A percentile compares a stretch with the other conserved stretches of the same genome.
Evolutionary conservation across 53 echinoderm and acorn worm species (phyloP).

Genomic region (Arbacia lixula): DNA sequence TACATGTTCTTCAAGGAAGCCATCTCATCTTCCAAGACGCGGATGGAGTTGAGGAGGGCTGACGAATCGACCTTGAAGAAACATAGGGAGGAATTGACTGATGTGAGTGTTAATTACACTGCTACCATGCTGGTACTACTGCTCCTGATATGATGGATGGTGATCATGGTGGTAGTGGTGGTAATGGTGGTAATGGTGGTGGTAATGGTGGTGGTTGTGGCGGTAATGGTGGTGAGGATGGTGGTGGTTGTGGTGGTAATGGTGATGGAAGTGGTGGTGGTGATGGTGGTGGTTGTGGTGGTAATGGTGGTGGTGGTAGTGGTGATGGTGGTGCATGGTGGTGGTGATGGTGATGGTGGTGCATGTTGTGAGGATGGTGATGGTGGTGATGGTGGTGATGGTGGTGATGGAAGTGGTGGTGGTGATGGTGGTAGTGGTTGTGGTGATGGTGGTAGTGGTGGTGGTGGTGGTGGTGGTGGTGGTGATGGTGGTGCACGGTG

Average conservation of each 20-base stretch:
- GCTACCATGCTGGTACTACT: too few relatives aligned
- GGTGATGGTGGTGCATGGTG: neutral
- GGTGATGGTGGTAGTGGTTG: neutral
- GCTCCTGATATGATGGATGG: too few relatives aligned
- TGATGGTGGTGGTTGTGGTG: neutral
- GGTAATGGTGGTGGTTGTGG: neutral
- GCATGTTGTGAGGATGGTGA: neutral
- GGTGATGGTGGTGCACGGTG: neutral
- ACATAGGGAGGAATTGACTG: conserved; percentile 22
- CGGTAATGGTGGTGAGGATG: neutral
- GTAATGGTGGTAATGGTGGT: neutral
- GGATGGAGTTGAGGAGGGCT: conserved; percentile 87
- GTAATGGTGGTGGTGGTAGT: neutral
- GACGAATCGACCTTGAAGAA: conserved; percentile 87
- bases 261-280: neutral
- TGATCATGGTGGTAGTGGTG: neutral
- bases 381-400: neutral
- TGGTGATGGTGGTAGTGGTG: neutral
- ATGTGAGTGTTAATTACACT: too few relatives aligned
- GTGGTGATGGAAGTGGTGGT: neutral
- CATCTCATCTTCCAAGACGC: conserved; percentile 86
- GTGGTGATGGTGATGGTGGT: conserved; percentile 2
- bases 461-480: neutral
- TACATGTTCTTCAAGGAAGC: conserved; percentile 75
- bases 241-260: too few relatives aligned